A percentile compares a stretch with the other conserved stretches of the same genome.
These are phyloP conservation scores for Folsomia candida DNA, from an alignment of 2,888 invertebrate genomes.

Conservation along the genomic window DNA sequence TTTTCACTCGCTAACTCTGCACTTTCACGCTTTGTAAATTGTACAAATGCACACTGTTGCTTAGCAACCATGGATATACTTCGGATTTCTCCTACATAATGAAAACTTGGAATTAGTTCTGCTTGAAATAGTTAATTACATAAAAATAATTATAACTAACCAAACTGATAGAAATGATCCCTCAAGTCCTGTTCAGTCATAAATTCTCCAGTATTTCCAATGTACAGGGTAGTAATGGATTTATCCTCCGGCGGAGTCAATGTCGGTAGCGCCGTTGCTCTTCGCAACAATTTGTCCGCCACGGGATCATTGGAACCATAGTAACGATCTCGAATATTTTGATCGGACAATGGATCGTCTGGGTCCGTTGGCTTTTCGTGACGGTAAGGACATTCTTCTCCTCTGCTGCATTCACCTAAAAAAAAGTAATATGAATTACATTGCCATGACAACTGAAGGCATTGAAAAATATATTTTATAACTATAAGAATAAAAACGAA, in stretches of 20 bases:
- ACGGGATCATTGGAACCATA: constrained; percentile 95
- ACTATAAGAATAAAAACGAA: too few relatives aligned
- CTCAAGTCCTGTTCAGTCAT: constrained; percentile 83
- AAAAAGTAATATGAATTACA: not conserved
- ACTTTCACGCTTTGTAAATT: constrained; percentile 84
- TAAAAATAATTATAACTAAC: too few relatives aligned
- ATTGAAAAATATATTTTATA: too few relatives aligned
- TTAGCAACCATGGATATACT: constrained; percentile 86
- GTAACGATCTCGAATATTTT: constrained; percentile 90
- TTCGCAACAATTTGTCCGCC: constrained; percentile 84
- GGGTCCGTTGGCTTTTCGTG: constrained; percentile 97
- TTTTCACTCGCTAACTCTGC: constrained; percentile 93
- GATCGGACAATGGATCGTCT: constrained; percentile 92
- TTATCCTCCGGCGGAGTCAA: constrained; percentile 93
- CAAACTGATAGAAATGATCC: constrained; percentile 97
- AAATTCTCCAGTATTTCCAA: constrained; percentile 89
- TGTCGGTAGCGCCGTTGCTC: constrained; percentile 90
- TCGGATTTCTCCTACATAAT: constrained; percentile 89
- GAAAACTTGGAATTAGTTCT: too few relatives aligned
- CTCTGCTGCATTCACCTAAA: constrained; percentile 79
- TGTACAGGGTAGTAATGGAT: constrained; percentile 92
- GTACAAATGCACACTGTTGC: constrained; percentile 95
- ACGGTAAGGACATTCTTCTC: constrained; percentile 93
- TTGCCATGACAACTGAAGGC: too few relatives aligned
- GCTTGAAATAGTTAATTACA: too few relatives aligned